phyloP scores from a whole-genome alignment of 1,140 invertebrate species.

The Panagrolaimus sp. region DNA sequence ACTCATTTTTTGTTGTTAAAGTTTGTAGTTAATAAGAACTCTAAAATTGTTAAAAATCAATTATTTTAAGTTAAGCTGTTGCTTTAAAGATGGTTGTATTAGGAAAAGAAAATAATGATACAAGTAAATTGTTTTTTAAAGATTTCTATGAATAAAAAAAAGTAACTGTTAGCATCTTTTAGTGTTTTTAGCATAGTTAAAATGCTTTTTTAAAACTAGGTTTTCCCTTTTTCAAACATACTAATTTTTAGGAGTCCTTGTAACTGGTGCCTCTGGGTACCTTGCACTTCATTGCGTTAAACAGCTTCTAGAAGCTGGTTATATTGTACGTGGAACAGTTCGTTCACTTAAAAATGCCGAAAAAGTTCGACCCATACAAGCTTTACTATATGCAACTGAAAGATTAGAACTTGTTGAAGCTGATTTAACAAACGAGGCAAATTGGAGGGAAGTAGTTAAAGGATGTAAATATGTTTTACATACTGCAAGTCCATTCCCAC shows the following conservation, averaged over 20 bases:
- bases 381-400: slow-evolving; percentile 46
- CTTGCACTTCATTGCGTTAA: slow-evolving; percentile 63
- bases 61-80: too few relatives aligned
- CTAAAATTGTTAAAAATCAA: too few relatives aligned
- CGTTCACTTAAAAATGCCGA: slow-evolving; percentile 61
- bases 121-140: too few relatives aligned
- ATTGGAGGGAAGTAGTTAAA: slow-evolving; percentile 58
- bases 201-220: too few relatives aligned
- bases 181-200: too few relatives aligned
- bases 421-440: slow-evolving; percentile 50
- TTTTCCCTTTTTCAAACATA: too few relatives aligned
- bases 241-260: slow-evolving; percentile 58
- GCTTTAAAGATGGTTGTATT: too few relatives aligned
- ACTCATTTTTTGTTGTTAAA: too few relatives aligned
- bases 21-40: too few relatives aligned
- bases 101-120: too few relatives aligned
- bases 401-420: slow-evolving; percentile 62
- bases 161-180: too few relatives aligned
- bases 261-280: slow-evolving; percentile 64
- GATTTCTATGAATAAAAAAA: too few relatives aligned
- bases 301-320: slow-evolving; percentile 62
- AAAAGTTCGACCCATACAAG: slow-evolving; percentile 57
- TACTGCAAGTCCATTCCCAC: slow-evolving; percentile 64
- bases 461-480: slow-evolving; percentile 63
- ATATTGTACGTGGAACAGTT: slow-evolving; percentile 63